Percentiles rank a stretch among this genome's conserved stretches.
Evolutionary conservation across 2,113 vertebrate genomes (phyloP).

Genomic region (Oncorhynchus gorbuscha): DNA sequence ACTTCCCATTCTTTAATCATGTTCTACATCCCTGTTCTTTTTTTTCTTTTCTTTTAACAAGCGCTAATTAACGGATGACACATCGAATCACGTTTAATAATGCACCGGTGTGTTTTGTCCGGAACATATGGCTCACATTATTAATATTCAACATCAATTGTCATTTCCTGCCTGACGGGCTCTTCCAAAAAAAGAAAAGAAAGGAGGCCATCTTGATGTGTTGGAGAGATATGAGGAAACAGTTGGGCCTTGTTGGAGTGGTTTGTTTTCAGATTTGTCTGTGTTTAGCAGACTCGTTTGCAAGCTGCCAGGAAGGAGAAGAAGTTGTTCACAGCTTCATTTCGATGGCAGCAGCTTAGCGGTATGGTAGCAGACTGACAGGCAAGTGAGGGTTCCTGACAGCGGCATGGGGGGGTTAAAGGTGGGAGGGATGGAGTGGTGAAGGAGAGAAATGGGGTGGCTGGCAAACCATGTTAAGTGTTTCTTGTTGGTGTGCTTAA

Average conservation of each 20-base stretch:
- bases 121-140: slow-evolving; percentile 66
- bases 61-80: slow-evolving; percentile 69
- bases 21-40: slow-evolving; percentile 60
- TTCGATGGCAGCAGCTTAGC: not conserved
- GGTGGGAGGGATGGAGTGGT: not conserved
- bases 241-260: slow-evolving; percentile 24
- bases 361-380: not conserved
- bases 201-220: slow-evolving; percentile 41
- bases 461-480: not conserved
- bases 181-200: slow-evolving; percentile 31
- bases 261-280: slow-evolving; percentile 52
- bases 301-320: slow-evolving; percentile 28
- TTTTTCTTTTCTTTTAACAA: slow-evolving; percentile 63
- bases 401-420: not conserved
- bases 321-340: slow-evolving; percentile 39
- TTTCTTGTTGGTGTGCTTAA: not conserved
- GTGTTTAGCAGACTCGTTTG: slow-evolving; percentile 33
- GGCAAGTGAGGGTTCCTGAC: slow-evolving; percentile 41
- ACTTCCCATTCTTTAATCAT: slow-evolving; percentile 61
- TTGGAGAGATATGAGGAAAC: slow-evolving; percentile 37
- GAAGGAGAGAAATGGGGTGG: not conserved
- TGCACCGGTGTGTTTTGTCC: slow-evolving; percentile 57
- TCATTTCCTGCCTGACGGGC: slow-evolving; percentile 47
- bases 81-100: slow-evolving; percentile 67
- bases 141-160: slow-evolving; percentile 63